Conservation (phyloP, 2,797 vertebrate genomes). For the Clarias platycephalus region DNA sequence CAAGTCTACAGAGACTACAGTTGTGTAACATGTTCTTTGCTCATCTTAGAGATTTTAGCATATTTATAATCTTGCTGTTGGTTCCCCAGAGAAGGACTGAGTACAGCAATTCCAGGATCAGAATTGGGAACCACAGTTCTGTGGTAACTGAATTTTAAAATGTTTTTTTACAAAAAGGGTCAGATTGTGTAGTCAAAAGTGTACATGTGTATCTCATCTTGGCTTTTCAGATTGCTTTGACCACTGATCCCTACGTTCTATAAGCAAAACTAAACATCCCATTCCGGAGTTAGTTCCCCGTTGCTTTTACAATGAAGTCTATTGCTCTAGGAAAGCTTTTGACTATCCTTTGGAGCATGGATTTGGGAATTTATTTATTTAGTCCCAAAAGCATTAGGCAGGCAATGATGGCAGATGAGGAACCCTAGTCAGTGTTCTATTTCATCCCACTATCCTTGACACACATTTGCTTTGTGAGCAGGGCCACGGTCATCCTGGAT, state of each 20-base stretch:
- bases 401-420: neutral
- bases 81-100: neutral
- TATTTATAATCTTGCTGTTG: neutral
- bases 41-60: neutral
- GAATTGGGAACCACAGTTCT: neutral
- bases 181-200: neutral
- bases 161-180: no score
- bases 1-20: neutral
- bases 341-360: neutral
- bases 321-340: no score
- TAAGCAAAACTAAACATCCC: neutral
- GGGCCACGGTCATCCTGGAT: neutral
- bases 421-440: neutral
- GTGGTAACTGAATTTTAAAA: neutral
- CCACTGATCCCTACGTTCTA: neutral
- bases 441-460: neutral
- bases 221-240: neutral
- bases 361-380: neutral
- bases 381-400: neutral
- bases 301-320: neutral
- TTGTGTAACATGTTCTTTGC: neutral
- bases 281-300: neutral
- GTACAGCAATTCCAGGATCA: neutral
- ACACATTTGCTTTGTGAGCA: neutral
- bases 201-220: neutral